Evolutionary conservation across 2,888 invertebrate species (phyloP).

Genomic region (Leistus spinibarbis): DNA sequence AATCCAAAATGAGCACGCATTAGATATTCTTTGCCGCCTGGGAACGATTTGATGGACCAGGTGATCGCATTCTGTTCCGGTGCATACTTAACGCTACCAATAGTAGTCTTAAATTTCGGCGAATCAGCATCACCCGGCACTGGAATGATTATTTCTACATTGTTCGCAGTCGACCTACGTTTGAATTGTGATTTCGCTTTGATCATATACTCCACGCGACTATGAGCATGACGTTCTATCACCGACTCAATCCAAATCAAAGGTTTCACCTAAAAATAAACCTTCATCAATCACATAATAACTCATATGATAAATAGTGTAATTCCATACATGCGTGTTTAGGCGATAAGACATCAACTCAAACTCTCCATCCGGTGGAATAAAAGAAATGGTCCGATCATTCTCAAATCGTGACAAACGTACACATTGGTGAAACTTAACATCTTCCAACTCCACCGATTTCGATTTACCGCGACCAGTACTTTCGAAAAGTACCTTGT

Average conservation of each 20-base stretch:
- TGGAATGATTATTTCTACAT: constrained; percentile 96
- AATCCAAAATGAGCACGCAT: constrained; percentile 98
- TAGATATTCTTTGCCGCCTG: constrained; percentile 97
- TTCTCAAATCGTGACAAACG: constrained; percentile 96
- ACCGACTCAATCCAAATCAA: constrained; percentile 99
- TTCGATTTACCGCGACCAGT: constrained; percentile 97
- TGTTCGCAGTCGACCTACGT: constrained; percentile 95
- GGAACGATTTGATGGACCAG: constrained; percentile 97
- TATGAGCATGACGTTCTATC: constrained; percentile 96
- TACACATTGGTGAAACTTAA: constrained; percentile 99
- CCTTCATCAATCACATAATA: constrained; percentile 7
- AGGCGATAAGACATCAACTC: constrained; percentile 98
- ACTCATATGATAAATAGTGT: constrained; percentile 1
- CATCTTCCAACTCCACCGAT: constrained; percentile 97
- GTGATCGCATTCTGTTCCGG: constrained; percentile 97
- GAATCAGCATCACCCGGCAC: constrained; percentile 97
- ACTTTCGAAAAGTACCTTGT: constrained; percentile 97
- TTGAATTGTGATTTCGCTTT: constrained; percentile 99
- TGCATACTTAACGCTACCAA: constrained; percentile 96
- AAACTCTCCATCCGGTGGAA: constrained; percentile 99
- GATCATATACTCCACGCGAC: constrained; percentile 98
- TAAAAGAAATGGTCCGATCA: constrained; percentile 97
- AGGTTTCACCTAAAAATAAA: constrained; percentile 82
- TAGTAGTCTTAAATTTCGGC: constrained; percentile 96
- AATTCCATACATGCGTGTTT: constrained; percentile 78